Percentiles rank a stretch among this genome's conserved stretches.
Evolutionary conservation across 2,888 invertebrate species (phyloP).

Genomic region (Ditula angustiorana): DNA sequence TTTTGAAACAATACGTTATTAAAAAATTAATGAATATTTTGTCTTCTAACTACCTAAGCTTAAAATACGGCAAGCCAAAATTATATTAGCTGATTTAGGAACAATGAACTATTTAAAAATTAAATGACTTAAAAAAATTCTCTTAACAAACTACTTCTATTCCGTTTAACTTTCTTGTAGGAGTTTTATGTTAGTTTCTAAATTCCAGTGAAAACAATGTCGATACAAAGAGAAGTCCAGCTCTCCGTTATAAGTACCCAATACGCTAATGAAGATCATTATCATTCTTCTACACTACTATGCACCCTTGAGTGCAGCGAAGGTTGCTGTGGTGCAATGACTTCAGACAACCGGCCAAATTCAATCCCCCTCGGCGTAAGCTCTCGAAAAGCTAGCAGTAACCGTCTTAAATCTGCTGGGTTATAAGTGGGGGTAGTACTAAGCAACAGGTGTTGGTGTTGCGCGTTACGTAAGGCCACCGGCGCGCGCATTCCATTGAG

Average conservation of each 20-base stretch:
- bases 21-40: no score
- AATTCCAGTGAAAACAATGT: constrained; percentile 3
- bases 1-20: no score
- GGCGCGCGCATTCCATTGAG: constrained; percentile 83
- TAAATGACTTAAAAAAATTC: no score
- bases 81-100: no score
- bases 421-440: constrained; percentile 78
- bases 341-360: constrained; percentile 68
- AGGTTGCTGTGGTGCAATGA: constrained; percentile 83
- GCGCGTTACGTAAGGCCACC: constrained; percentile 78
- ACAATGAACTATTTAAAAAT: no score
- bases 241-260: constrained; percentile 49
- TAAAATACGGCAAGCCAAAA: no score
- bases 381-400: constrained; percentile 47
- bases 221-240: constrained; percentile 21
- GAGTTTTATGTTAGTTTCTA: background rate
- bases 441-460: constrained; percentile 78
- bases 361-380: constrained; percentile 44
- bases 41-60: no score
- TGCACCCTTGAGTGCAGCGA: constrained; percentile 84
- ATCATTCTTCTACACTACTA: constrained; percentile 72
- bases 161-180: background rate
- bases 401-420: constrained; percentile 58
- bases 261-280: constrained; percentile 79
- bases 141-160: background rate